These are phyloP conservation scores for Pipra filicauda DNA, from an alignment of 2,113 vertebrate genomes.

Conservation along the genomic window DNA sequence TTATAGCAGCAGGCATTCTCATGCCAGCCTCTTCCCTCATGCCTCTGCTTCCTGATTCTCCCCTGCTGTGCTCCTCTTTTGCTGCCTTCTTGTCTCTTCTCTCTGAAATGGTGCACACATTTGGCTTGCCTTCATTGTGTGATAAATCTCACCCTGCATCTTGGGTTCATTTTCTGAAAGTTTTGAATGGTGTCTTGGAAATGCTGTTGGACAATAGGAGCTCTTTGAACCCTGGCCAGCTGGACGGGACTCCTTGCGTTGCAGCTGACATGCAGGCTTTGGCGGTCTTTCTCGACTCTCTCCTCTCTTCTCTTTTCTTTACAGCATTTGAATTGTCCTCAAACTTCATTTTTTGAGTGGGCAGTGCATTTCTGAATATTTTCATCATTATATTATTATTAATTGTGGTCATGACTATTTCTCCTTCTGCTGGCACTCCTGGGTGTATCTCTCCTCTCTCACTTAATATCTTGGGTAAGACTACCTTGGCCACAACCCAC, in stretches of 20 bases:
- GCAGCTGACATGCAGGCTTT: conserved; percentile 67
- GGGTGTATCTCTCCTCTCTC: conserved; percentile 46
- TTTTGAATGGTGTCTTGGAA: conserved; percentile 62
- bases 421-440: conserved; percentile 54
- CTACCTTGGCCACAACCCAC: conserved; percentile 45
- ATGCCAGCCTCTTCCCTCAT: background rate
- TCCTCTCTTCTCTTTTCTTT: conserved; percentile 47
- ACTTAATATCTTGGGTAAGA: conserved; percentile 41
- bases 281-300: conserved; percentile 51
- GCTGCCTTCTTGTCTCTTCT: background rate
- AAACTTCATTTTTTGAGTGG: conserved; percentile 71
- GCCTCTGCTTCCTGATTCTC: background rate
- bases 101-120: background rate
- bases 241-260: conserved; percentile 48
- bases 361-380: conserved; percentile 39
- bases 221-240: conserved; percentile 60
- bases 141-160: conserved; percentile 65
- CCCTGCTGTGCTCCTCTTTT: background rate
- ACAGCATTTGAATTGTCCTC: conserved; percentile 62
- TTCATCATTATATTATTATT: conserved; percentile 50
- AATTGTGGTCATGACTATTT: conserved; percentile 44
- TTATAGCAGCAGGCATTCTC: background rate
- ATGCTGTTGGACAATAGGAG: conserved; percentile 61
- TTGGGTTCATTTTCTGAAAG: conserved; percentile 66
- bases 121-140: conserved; percentile 44